Evolutionary conservation across 2,797 vertebrate genomes (phyloP), one percentile per base, ranked within the genome.

Genomic region (Gambelia wislizenii): DNA sequence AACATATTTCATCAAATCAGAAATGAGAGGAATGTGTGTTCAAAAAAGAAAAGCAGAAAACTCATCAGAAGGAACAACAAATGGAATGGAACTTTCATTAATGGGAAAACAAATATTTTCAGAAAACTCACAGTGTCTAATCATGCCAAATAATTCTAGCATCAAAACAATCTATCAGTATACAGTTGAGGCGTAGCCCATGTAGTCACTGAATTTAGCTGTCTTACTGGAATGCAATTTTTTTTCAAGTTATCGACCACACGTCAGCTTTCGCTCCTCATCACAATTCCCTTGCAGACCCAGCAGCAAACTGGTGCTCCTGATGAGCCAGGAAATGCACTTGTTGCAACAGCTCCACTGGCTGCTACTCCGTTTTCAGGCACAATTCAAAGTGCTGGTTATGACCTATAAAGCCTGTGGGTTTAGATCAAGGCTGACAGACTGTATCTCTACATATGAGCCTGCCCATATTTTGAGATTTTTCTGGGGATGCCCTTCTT

Each of bases 1-100:
- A 91, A 33, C 87, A 67, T 92, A 92, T 92, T 92, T 90, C 83
- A 91, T 82, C 77, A 93, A 91, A 93, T 87, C 70, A 88, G 77
- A 89, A 92, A 33, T 13, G 36, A 13, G 92, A 64, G 93, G 86
- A 72, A 89, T 64, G 86, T 90, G 85, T 81, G 90, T 81, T 30
- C 70, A 27, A 49, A n/a, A 54, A 36, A 54, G n/a, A 27, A 69
- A 42, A 44, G 16, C 9, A 76, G 18, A 49, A 64, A 79, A 54
- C 49, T 69, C 10, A 39, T 67, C n/a, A 6, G 36, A 69, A 91
- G 49, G n/a, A 95, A 87, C 92, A 95, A 92, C 83, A 0, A 88
- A 88, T 77, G n/a, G 78, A 61, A 42, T 18, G 61, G 80, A 84
- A 30, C 18, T 52, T 10, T 77, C 16, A 69, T 75, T 61, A 92